Percentiles rank a stretch among this genome's conserved stretches.
Conservation (phyloP, 1,140 invertebrate genomes). For the Drosophila cardini region DNA sequence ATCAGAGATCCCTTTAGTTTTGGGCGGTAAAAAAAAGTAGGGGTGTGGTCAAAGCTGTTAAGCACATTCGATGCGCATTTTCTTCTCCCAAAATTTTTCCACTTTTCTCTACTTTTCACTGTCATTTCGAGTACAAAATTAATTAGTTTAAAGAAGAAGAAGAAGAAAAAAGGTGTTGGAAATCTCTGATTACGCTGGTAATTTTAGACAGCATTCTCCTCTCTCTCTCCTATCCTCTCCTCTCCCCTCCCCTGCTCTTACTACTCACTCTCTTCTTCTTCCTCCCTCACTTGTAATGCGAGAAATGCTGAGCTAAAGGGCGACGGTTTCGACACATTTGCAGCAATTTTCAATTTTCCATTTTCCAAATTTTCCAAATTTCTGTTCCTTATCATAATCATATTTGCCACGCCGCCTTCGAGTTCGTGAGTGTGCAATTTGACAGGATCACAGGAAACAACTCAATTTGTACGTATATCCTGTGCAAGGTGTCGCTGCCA, state of each 20-base stretch:
- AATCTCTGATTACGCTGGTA: slow-evolving; percentile 77
- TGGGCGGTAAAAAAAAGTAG: background rate
- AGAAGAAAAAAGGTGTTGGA: slow-evolving; percentile 70
- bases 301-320: slow-evolving; percentile 44
- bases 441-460: slow-evolving; percentile 63
- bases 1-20: slow-evolving; percentile 1
- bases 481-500: slow-evolving; percentile 49
- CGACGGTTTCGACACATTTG: slow-evolving; percentile 33
- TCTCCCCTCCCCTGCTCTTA: too few species aligned
- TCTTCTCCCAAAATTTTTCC: slow-evolving; percentile 43
- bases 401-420: slow-evolving; percentile 66
- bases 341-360: slow-evolving; percentile 5
- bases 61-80: slow-evolving; percentile 73
- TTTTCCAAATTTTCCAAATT: slow-evolving; percentile 6
- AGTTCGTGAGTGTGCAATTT: slow-evolving; percentile 70
- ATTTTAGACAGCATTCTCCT: slow-evolving; percentile 56
- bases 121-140: slow-evolving; percentile 47
- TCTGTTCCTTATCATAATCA: slow-evolving; percentile 74
- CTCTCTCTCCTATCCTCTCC: background rate
- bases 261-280: background rate
- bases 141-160: slow-evolving; percentile 57
- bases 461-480: slow-evolving; percentile 76
- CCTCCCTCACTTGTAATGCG: slow-evolving; percentile 56
- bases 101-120: slow-evolving; percentile 13
- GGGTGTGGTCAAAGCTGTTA: slow-evolving; percentile 65